Evolutionary conservation across 2,113 vertebrate species (phyloP).

Genomic region (Dicerorhinus sumatrensis): DNA sequence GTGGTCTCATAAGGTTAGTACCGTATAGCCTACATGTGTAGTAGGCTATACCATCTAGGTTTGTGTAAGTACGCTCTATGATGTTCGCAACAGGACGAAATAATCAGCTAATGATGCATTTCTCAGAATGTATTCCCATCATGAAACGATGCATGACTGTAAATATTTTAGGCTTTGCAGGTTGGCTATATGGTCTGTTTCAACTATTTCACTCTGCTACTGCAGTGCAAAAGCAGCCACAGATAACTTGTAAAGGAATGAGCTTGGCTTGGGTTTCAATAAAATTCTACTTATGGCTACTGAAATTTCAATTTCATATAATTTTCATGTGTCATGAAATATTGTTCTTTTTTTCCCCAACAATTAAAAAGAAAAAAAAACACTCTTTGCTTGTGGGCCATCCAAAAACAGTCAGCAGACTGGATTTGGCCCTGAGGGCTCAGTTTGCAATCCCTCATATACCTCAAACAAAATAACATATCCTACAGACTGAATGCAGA

Average conservation of each 20-base stretch:
- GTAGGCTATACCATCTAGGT: no score
- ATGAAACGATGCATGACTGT: no score
- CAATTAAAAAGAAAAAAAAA: not conserved
- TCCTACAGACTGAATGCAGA: not conserved
- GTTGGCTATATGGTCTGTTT: not conserved
- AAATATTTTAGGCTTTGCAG: not conserved
- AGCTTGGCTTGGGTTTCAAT: not conserved
- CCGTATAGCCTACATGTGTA: no score
- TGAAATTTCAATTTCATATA: slow-evolving; percentile 20
- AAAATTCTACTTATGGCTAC: not conserved
- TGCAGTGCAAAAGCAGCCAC: not conserved
- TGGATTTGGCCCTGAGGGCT: not conserved
- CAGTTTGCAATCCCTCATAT: not conserved
- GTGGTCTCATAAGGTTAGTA: no score
- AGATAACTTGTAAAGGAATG: not conserved
- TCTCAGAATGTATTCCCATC: no score
- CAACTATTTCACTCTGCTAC: not conserved
- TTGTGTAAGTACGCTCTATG: no score
- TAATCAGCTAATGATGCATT: no score
- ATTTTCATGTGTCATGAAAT: slow-evolving; percentile 21
- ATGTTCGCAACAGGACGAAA: no score
- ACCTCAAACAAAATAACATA: slow-evolving; percentile 38
- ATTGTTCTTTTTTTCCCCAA: not conserved
- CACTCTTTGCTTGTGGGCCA: not conserved
- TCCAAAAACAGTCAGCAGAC: not conserved